Base-by-base conservation (phyloP, 2,797 vertebrate species). In the Lindbergichthys nudifrons region DNA sequence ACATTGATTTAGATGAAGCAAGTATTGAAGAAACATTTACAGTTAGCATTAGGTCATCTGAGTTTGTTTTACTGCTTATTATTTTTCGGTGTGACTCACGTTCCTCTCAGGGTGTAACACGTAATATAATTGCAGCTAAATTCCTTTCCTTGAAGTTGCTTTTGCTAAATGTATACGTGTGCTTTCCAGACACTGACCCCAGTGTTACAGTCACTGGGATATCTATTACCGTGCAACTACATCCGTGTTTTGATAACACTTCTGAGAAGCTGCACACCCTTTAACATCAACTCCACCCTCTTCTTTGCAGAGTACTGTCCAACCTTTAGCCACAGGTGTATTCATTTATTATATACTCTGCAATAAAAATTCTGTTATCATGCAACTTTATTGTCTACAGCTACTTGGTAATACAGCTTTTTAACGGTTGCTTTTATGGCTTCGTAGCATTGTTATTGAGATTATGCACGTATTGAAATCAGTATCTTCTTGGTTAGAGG, bases 221-320 rank as follows among this genome's bases (percentile, higher is more conserved):
- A 1, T 64, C 60, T 15, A 15, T 1, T 1, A 2, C 2, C 1
- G 3, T 16, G 15, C 21, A 46, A 10, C 56, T 5, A 26, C 51
- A 69, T 81, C 69, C 53, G 0, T 65, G 15, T 45, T 30, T 11
- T 30, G 43, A 63, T 51, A 59, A 50, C 11, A 23, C 8, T 73
- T 69, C 46, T 53, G 21, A 48, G 46, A 54, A 77, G 4, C 12
- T 10, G 3, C n/a, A 4, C 42, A 39, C 21, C 12, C 12, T 50
- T 19, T 41, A 5, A 10, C 2, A 10, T 3, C 2, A 45, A 52
- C 63, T 18, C 56, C 57, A 23, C 73, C 39, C 45, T 46, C 11
- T 7, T 14, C n/a, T 19, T 0, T 10, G 21, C 10, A 45, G 4
- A 21, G 11, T 3, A 1, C 19, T 23, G 11, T 10, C 6, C 8